phyloP scores from a whole-genome alignment of 1,140 invertebrate species.

The Pseudomyrmex dendroicus region DNA sequence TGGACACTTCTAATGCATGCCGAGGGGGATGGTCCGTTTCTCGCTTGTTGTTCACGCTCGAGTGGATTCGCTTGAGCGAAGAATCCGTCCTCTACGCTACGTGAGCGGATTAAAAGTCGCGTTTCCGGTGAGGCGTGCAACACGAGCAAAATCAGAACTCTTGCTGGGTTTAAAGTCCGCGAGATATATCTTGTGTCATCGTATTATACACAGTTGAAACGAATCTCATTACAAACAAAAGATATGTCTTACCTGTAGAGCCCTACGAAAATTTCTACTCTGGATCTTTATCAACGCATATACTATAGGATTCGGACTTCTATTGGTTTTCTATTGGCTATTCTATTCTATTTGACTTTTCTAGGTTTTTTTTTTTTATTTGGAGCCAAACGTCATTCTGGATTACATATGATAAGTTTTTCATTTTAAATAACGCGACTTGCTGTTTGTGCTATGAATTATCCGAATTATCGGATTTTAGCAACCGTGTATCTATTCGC shows the following conservation, averaged over 20 bases:
- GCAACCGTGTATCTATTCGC: neutral
- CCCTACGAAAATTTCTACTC: too few relatives aligned
- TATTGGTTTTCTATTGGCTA: too few relatives aligned
- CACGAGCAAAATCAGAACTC: neutral
- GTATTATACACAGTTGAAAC: too few relatives aligned
- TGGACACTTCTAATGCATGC: conserved; percentile 23
- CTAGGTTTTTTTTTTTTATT: neutral
- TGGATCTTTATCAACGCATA: too few relatives aligned
- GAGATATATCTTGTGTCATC: too few relatives aligned
- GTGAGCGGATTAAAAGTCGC: conserved; percentile 45
- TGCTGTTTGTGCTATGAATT: neutral
- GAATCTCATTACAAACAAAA: too few relatives aligned
- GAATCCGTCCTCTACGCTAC: conserved; percentile 18
- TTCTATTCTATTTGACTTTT: too few relatives aligned
- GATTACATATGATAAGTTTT: too few relatives aligned
- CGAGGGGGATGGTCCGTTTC: conserved; percentile 14
- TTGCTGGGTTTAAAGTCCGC: neutral
- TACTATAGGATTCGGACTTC: too few relatives aligned
- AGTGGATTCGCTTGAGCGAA: neutral
- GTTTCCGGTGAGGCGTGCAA: conserved; percentile 13
- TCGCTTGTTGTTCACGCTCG: conserved; percentile 46
- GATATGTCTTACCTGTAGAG: too few relatives aligned
- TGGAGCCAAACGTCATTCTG: neutral
- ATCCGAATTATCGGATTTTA: neutral
- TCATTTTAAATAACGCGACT: neutral